Conservation (phyloP, 2,888 invertebrate species). For the Tetragonula carbonaria region DNA sequence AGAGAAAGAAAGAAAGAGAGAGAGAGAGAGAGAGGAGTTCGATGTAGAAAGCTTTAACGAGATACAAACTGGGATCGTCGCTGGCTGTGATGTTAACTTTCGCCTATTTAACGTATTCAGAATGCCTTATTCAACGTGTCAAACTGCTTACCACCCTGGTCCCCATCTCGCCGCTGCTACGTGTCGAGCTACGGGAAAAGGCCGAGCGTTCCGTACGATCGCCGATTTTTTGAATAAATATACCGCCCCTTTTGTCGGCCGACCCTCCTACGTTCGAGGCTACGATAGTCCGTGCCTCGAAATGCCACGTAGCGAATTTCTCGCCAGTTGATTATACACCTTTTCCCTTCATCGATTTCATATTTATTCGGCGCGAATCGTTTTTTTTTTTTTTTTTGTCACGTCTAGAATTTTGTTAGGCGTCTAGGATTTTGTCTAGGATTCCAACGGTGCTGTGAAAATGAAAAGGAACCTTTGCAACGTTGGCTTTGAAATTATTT, state of each 20-base stretch:
- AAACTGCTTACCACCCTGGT: constrained; percentile 26
- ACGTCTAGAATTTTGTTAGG: background rate
- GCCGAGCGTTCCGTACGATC: constrained; percentile 15
- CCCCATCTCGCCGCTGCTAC: background rate
- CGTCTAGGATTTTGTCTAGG: no score
- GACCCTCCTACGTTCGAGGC: background rate
- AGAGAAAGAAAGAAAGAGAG: background rate
- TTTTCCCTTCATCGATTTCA: background rate
- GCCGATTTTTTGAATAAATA: constrained; percentile 34
- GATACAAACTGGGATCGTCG: constrained; percentile 31
- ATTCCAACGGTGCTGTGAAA: no score
- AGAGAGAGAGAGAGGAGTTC: background rate
- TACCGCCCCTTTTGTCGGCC: constrained; percentile 6
- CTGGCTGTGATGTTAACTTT: constrained; percentile 45
- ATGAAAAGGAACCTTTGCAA: no score
- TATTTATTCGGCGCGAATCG: background rate
- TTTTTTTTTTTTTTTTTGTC: no score
- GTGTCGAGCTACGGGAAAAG: constrained; percentile 13
- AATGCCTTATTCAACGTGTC: constrained; percentile 42
- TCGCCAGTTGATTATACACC: background rate
- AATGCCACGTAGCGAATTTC: constrained; percentile 3
- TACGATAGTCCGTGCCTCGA: background rate
- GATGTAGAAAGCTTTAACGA: constrained; percentile 40
- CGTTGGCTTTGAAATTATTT: background rate
- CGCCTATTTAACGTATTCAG: constrained; percentile 35